Evolutionary conservation across 2,888 invertebrate genomes (phyloP), one percentile per base, ranked within the genome.

Genomic region (Eledona agricola): DNA sequence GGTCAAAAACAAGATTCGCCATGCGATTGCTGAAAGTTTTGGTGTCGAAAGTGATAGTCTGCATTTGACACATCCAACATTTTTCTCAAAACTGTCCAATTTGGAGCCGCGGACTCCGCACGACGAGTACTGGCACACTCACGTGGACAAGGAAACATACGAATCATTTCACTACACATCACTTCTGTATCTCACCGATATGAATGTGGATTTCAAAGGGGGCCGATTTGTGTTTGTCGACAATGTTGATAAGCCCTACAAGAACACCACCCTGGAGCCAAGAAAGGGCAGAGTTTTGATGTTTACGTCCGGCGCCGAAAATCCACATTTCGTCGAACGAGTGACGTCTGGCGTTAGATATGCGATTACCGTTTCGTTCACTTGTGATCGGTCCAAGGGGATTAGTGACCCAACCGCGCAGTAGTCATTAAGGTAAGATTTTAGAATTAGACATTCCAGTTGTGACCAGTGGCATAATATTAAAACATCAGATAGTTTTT

Each of bases 101-200:
- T 81, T 78, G 31, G 80, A 86, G 23, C 84, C 93, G 1, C 83
- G 84, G 61, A 90, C 89, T 1, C 69, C 84, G 10, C 90, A 93
- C 73, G 93, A 93, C 77, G 90, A 93, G 75, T 94, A 94, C 74
- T 94, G 93, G 93, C 90, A 91, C 77, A 83, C 86, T 9, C 93
- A 93, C 79, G 83, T 92, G 23, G 93, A 94, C 74, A 91, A 92
- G 92, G 88, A 88, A 72, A 90, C 91, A 0, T 93, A 93, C 67
- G 85, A 88, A 70, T 87, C 90, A 50, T 93, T 93, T 71, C 91
- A 93, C 73, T 95, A 90, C 69, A 93, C 94, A 10, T 87, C 92
- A 3, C 75, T 94, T 7, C 75, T 94, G 0, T 94, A 93, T 74
- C 78, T 95, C 42, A 84, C 81, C 47, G 88, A 91, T 72, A 90